Conservation (phyloP, 2,888 invertebrate species). For the Drosophila pseudotalamancana region DNA sequence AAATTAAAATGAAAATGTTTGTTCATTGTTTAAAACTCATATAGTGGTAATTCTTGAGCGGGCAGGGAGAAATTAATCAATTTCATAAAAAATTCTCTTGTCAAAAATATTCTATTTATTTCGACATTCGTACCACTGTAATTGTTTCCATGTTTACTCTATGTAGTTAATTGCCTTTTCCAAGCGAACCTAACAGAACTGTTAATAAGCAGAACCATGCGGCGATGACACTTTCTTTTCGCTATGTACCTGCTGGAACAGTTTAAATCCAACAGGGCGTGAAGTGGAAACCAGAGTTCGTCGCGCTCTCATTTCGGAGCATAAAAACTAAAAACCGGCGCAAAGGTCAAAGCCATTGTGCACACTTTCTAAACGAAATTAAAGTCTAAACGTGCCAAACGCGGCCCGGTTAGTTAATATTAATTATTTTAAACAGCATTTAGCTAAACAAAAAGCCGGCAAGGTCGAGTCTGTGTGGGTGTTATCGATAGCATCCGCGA, state of each 20-base stretch:
- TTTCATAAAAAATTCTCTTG: not conserved
- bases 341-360: constrained; percentile 40
- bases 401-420: not conserved
- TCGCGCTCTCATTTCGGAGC: constrained; percentile 14
- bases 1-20: constrained; percentile 24
- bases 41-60: not conserved
- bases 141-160: not conserved
- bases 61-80: not conserved
- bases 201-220: constrained; percentile 11
- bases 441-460: constrained; percentile 33
- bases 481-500: constrained; percentile 41
- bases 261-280: constrained; percentile 14
- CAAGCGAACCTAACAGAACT: constrained; percentile 22
- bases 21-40: not conserved
- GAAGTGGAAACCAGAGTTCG: constrained; percentile 23
- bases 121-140: constrained; percentile 1
- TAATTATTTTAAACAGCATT: constrained; percentile 24
- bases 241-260: not conserved
- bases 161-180: constrained; percentile 3
- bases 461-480: constrained; percentile 59
- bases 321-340: constrained; percentile 22
- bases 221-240: constrained; percentile 16
- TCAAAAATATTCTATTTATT: not conserved
- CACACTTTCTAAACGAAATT: constrained; percentile 49
- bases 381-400: constrained; percentile 4